A percentile compares a stretch with the other conserved stretches of the same genome.
phyloP scores from a whole-genome alignment of 2,888 invertebrate genomes.

The Callyntrura guangdongensis region DNA sequence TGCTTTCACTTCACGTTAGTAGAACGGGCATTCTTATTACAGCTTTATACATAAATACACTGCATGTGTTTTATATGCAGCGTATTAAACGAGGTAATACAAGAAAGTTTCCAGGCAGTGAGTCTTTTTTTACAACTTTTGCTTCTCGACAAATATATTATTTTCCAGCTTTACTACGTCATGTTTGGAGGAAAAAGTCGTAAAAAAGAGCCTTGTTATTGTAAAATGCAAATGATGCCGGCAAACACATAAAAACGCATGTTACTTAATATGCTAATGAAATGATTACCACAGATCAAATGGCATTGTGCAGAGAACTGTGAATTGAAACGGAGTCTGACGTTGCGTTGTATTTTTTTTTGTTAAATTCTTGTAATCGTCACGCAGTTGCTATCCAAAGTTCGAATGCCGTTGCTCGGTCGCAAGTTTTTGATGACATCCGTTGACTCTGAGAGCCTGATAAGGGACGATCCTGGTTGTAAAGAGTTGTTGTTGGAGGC shows the following conservation, averaged over 20 bases:
- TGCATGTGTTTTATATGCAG: no score
- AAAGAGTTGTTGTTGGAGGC: slow-evolving; percentile 90
- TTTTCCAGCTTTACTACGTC: neutral
- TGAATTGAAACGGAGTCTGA: slow-evolving; percentile 36
- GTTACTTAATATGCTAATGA: slow-evolving; percentile 59
- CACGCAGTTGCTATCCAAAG: slow-evolving; percentile 89
- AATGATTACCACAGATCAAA: slow-evolving; percentile 66
- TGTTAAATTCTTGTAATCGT: slow-evolving; percentile 14
- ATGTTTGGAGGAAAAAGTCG: neutral
- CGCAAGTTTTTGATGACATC: slow-evolving; percentile 90
- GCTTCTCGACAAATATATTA: neutral
- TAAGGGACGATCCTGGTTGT: slow-evolving; percentile 89
- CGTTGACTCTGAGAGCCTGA: slow-evolving; percentile 89
- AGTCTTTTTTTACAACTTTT: neutral
- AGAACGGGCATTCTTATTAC: neutral
- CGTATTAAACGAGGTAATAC: no score
- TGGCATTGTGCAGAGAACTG: neutral
- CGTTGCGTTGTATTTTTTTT: slow-evolving; percentile 17
- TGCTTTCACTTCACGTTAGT: neutral
- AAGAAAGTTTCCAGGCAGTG: no score
- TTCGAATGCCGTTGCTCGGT: slow-evolving; percentile 89
- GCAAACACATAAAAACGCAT: neutral
- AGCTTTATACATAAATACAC: neutral
- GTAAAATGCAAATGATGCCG: slow-evolving; percentile 60
- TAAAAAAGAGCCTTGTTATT: neutral